These are phyloP conservation scores for Noctua janthe DNA, from an alignment of 2,888 invertebrate species.

Conservation along the genomic window DNA sequence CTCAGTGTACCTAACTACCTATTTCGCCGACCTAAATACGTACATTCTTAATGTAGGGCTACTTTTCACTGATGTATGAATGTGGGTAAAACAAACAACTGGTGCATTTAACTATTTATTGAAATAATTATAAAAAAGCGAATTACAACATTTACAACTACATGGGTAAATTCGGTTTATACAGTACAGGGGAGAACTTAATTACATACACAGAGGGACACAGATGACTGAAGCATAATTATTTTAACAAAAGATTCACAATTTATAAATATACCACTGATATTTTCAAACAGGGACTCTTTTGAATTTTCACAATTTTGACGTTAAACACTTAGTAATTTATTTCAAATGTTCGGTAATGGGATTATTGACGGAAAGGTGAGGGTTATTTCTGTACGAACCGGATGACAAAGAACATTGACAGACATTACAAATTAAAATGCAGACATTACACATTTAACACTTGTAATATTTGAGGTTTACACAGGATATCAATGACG, in stretches of 20 bases:
- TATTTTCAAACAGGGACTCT: background rate
- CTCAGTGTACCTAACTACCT: background rate
- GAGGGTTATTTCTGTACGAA: background rate
- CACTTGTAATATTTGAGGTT: too few relatives aligned
- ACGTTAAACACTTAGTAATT: background rate
- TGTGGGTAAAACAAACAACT: conserved; percentile 4
- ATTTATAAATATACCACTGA: background rate
- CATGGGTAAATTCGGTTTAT: conserved; percentile 50
- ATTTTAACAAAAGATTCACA: background rate
- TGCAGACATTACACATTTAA: too few relatives aligned
- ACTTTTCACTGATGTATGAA: too few relatives aligned
- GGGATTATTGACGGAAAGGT: background rate
- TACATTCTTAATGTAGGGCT: too few relatives aligned
- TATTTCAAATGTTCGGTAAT: background rate
- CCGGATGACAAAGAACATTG: too few relatives aligned
- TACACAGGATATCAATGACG: background rate
- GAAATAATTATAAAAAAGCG: conserved; percentile 5
- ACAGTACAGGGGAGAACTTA: conserved; percentile 20
- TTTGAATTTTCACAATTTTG: background rate
- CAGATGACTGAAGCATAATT: background rate
- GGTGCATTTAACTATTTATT: conserved; percentile 22
- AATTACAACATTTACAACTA: conserved; percentile 4
- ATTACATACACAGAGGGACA: background rate
- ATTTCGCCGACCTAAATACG: background rate
- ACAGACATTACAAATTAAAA: background rate